Base-by-base conservation (phyloP, 2,113 vertebrate genomes). In the Scomber japonicus region DNA sequence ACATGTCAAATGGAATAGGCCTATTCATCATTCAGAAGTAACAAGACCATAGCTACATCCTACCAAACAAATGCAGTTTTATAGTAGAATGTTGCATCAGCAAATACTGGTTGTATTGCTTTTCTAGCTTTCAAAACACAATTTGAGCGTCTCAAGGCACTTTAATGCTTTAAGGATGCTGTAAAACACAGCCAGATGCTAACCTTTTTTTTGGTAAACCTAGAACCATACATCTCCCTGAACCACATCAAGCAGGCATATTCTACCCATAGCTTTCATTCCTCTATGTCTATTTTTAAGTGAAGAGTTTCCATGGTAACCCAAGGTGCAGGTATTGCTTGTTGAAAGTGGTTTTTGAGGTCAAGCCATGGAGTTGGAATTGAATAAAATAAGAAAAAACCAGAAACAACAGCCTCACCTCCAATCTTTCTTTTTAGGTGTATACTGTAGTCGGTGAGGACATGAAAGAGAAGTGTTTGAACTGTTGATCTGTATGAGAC, bases 301-400 rank as follows among this genome's bases (percentile, higher is more conserved):
- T 84, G 79, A 85, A 83, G 84, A 46, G 93, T 95, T 94, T 90
- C 94, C 92, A 94, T 94, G 94, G 93, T 75, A 93, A 94, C 94
- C 81, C 14, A 46, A 70, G 84, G 85, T 89, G 87, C 84, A 88
- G 92, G 89, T 91, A 90, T 85, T 83, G 84, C 84, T 90, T 86
- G 81, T 89, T 90, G 91, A 90, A 87, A 86, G 83, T 90, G 81
- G 24, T 87, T 89, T 91, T 89, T 80, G 54, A 92, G 86, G 85
- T 92, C 82, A 91, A 78, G 87, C 85, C 75, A 82, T 5, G 0
- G 88, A 89, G 83, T 92, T 85, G 54, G 78, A 84, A 84, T 83
- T 80, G 70, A 89, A 88, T 80, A 82, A 89, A 88, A 78, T 69
- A 76, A 84, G 77, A 65, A 71, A 69, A 75, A 87, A 87, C 16